Conservation (phyloP, 2,113 vertebrate genomes). For the Pelecanus crispus region DNA sequence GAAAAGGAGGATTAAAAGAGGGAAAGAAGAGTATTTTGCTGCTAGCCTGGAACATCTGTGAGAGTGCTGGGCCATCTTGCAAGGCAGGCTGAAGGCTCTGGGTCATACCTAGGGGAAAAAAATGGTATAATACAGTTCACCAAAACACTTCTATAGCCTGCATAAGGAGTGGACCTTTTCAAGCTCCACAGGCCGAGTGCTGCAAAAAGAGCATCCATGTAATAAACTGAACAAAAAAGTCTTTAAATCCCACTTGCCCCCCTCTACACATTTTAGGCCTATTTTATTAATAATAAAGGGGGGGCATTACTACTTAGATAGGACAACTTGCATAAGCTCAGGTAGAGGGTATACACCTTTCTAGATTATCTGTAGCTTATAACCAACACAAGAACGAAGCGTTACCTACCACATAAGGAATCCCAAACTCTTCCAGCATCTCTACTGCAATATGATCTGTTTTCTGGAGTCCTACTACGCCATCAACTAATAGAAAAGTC, state of each 20-base stretch:
- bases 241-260: background rate
- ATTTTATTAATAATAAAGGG: background rate
- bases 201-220: background rate
- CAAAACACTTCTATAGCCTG: background rate
- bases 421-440: constrained; percentile 91
- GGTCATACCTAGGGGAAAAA: background rate
- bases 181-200: background rate
- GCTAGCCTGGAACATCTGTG: background rate
- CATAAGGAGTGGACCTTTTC: background rate
- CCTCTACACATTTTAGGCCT: background rate
- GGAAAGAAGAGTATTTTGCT: background rate
- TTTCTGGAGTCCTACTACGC: constrained; percentile 81
- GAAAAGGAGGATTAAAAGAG: background rate
- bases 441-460: constrained; percentile 84
- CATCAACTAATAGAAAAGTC: constrained; percentile 91
- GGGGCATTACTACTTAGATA: background rate
- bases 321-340: background rate
- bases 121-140: background rate
- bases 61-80: background rate
- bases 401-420: constrained; percentile 88
- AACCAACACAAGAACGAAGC: background rate
- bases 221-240: background rate
- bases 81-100: background rate
- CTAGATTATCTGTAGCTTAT: background rate
- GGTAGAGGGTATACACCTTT: background rate